A percentile compares a stretch with the other conserved stretches of the same genome.
These are phyloP conservation scores for Cariama cristata DNA, from an alignment of 2,113 vertebrate species.

Conservation along the genomic window DNA sequence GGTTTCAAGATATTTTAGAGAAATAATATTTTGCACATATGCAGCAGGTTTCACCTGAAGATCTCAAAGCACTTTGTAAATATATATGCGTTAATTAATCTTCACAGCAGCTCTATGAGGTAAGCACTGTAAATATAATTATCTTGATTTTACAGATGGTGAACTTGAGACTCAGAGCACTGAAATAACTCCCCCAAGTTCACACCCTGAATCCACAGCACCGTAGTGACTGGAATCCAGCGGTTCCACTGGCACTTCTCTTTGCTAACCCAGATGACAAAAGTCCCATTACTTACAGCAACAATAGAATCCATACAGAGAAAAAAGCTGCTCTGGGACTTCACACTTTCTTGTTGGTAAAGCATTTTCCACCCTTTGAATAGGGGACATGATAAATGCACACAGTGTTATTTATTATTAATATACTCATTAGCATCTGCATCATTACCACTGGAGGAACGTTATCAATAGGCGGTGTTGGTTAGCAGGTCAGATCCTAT, in stretches of 20 bases:
- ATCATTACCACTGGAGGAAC: background rate
- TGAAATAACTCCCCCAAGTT: constrained; percentile 52
- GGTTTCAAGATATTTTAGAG: constrained; percentile 4
- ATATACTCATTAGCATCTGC: background rate
- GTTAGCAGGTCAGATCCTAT: background rate
- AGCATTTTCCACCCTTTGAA: background rate
- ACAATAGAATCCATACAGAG: background rate
- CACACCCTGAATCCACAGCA: constrained; percentile 9
- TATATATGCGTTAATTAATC: constrained; percentile 68
- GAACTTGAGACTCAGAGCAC: constrained; percentile 54
- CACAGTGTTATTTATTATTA: constrained; percentile 5
- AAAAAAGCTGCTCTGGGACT: background rate
- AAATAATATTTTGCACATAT: constrained; percentile 37
- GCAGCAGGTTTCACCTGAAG: constrained; percentile 39
- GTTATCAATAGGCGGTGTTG: background rate
- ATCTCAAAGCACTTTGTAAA: constrained; percentile 61
- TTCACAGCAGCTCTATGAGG: constrained; percentile 52
- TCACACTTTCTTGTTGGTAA: background rate
- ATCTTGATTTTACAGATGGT: constrained; percentile 63
- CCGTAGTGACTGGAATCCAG: background rate
- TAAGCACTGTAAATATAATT: constrained; percentile 66
- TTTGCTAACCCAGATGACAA: background rate
- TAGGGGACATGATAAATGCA: background rate
- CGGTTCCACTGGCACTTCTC: background rate
- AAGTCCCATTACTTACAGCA: background rate